Evolutionary conservation across 2,888 invertebrate species (phyloP), one percentile per base, ranked within the genome.

Genomic region (Chouioia cunea): DNA sequence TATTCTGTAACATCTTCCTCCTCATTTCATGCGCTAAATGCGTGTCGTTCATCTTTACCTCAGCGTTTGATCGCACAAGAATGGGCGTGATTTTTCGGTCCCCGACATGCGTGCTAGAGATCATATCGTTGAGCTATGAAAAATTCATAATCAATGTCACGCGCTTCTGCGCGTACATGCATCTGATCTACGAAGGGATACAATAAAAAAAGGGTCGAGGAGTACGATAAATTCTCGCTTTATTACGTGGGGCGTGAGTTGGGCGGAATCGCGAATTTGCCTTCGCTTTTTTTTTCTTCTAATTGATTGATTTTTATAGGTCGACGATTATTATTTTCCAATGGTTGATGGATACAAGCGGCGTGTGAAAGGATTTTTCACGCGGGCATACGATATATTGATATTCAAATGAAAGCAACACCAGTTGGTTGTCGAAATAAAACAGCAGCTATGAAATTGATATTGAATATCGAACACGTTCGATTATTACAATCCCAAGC

Each of bases 61-160:
- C 36, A 36, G 36, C 36, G 36, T 57, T 50, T 36, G 23, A 63
- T 59, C 56, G n/a, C 54, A 8, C 44, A 54, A 65, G 59, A 63
- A 71, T 74, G 65, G 72, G 75, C 72, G 74, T 74, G 63, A 72
- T 70, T 71, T 65, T 67, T 57, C 44, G 44, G 18, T 44, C 60
- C 52, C 62, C 46, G 36, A 1, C 4, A 6, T 6, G 36, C 36
- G 54, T 15, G 47, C 36, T 1, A 14, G 22, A 58, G 63, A 58
- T 66, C 58, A 58, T 63, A 73, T 63, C 50, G 27, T 27, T 22
- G 43, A 12, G 53, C 47, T 67, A 73, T 71, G 71, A 73, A 74
- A 71, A 73, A 74, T 73, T 71, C 71, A 67, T 68, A 75, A 75
- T 74, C 71, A 63, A 75, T 70, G 73, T 66, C 56, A 70, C 50